Percentiles rank a stretch among this genome's conserved stretches.
phyloP scores from a whole-genome alignment of 2,888 invertebrate genomes.

The Sycophila texana region DNA sequence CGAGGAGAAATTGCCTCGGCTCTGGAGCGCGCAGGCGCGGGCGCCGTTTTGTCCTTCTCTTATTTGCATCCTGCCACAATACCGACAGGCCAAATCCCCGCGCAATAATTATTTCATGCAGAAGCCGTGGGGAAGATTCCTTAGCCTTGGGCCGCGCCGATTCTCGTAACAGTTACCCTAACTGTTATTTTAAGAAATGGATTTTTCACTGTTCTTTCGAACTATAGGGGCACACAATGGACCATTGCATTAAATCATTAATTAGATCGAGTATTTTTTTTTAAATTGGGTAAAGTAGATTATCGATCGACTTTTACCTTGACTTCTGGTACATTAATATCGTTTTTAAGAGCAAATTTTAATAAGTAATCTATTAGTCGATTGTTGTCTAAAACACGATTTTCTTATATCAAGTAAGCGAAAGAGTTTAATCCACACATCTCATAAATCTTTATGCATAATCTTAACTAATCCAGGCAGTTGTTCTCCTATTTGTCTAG shows the following conservation, averaged over 20 bases:
- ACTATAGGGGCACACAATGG: no score
- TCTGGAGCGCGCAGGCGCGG: constrained; percentile 52
- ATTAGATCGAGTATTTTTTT: no score
- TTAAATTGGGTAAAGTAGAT: no score
- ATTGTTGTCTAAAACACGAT: no score
- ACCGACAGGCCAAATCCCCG: constrained; percentile 62
- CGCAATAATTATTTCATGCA: constrained; percentile 65
- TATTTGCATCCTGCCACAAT: constrained; percentile 63
- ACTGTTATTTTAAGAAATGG: constrained; percentile 55
- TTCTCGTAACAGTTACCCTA: constrained; percentile 55
- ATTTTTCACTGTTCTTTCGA: constrained; percentile 17
- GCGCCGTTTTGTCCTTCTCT: constrained; percentile 62
- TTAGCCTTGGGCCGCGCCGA: constrained; percentile 51
- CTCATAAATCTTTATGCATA: constrained; percentile 70
- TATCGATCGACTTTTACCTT: no score
- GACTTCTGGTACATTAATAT: no score
- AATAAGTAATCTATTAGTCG: neutral
- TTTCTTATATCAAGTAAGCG: neutral
- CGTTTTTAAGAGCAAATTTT: no score
- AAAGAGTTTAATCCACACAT: constrained; percentile 51
- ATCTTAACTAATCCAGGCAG: constrained; percentile 70
- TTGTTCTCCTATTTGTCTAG: constrained; percentile 69
- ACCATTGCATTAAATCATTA: no score
- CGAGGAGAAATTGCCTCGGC: constrained; percentile 63
- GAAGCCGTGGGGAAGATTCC: constrained; percentile 59